Percentiles rank a stretch among this genome's conserved stretches.
Conservation (phyloP, 2,888 invertebrate genomes). For the Chelonus formosanus region DNA sequence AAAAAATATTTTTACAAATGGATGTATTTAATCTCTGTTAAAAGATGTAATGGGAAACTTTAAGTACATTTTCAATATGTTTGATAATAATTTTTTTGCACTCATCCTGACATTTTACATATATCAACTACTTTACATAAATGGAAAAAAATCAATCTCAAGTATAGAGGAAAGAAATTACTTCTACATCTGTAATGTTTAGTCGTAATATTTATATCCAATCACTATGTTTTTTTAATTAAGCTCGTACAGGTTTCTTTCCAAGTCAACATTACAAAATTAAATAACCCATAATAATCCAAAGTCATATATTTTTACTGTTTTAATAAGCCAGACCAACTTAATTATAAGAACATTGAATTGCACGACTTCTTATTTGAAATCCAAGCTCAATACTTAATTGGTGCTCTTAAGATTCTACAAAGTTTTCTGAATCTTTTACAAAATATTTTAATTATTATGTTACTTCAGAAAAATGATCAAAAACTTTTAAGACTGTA, state of each 20-base stretch:
- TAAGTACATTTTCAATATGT: no score
- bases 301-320: no score
- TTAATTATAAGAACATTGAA: not conserved
- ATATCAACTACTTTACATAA: no score
- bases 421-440: not conserved
- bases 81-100: no score
- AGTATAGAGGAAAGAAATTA: no score
- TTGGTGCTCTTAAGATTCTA: not conserved
- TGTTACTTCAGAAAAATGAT: no score
- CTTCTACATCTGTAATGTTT: no score
- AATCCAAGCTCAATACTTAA: slow-evolving; percentile 2
- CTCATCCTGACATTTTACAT: no score
- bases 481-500: no score
- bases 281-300: not conserved
- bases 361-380: not conserved
- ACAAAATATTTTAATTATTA: not conserved
- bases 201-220: no score
- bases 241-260: not conserved
- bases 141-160: no score
- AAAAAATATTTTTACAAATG: slow-evolving; percentile 40
- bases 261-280: not conserved
- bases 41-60: slow-evolving; percentile 32
- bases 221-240: no score
- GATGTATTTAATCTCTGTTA: slow-evolving; percentile 50
- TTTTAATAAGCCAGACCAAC: not conserved